Base-by-base conservation (phyloP, 2,888 invertebrate species). In the Apamea monoglypha region DNA sequence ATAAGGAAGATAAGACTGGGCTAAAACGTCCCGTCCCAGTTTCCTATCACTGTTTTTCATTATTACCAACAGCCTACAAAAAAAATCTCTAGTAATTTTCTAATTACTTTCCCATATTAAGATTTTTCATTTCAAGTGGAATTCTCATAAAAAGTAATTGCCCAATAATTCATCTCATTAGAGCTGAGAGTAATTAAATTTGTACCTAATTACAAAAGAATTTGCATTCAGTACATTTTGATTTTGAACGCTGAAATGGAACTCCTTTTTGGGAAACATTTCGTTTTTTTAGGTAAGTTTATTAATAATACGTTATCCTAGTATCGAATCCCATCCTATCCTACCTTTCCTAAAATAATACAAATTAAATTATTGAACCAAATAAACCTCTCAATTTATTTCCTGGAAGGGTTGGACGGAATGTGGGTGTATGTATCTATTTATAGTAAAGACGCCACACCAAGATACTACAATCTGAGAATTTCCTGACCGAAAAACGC, bases 141-240 rank as follows among this genome's bases (percentile, higher is more conserved):
- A 66, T 36, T 29, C 53, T 32, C 86, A 78, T 86, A 50, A 84
- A 82, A 85, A 25, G 1, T 66, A 29, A 75, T 66, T 61, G 61
- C 47, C 61, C 44, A n/a, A 50, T 69, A 73, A 85, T 64, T 71
- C 64, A 53, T 44, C n/a, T 77, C 64, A 80, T 85, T 75, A 84
- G 1, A 32, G 25, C 12, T 47, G 25, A 32, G 32, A 21, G 66
- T 63, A 21, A 56, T 1, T 36, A 75, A 75, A 83, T 1, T 29
- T 61, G 12, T 47, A 47, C 16, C 16, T 16, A 68, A 75, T 80
- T 72, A 75, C 40, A 66, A 67, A 61, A n/a, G 25, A 14, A n/a
- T 29, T 63, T 47, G 7, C 18, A 64, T n/a, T 56, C 6, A 29
- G 7, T 50, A 18, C 18, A 56, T 12, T 40, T 56, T 59, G n/a